Evolutionary conservation across 2,113 vertebrate species (phyloP).

Genomic region (Dryoscopus gambensis): DNA sequence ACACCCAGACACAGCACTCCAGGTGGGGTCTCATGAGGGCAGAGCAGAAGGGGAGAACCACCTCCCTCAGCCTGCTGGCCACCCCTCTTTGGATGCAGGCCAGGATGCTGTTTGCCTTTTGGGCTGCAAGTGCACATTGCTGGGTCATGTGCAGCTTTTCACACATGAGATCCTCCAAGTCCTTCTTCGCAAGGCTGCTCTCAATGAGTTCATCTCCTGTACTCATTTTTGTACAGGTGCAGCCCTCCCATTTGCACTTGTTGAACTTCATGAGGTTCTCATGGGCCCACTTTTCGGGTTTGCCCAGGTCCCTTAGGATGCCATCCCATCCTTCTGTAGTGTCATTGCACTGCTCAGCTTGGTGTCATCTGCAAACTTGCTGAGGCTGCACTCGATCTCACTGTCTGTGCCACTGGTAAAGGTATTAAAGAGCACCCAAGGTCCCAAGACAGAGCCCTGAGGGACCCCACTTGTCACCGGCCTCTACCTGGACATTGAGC

Average conservation of each 20-base stretch:
- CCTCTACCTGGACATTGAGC: neutral
- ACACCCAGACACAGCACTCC: neutral
- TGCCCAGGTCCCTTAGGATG: neutral
- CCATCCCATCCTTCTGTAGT: neutral
- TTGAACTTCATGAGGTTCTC: neutral
- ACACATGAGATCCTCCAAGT: neutral
- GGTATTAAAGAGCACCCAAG: neutral
- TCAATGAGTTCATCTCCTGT: too few species aligned
- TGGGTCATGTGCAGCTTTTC: neutral
- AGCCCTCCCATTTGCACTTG: neutral
- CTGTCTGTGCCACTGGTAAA: neutral
- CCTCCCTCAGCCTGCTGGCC: neutral
- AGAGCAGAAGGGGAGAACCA: neutral
- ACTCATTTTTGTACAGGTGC: neutral
- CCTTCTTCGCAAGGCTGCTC: neutral
- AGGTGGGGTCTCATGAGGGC: neutral
- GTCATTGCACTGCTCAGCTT: neutral
- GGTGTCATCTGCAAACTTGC: neutral
- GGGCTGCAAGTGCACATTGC: neutral
- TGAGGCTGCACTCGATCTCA: rapidly evolving
- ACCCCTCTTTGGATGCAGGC: neutral
- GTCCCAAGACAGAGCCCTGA: neutral
- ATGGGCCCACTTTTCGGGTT: neutral
- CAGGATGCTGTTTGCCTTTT: neutral
- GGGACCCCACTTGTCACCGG: neutral